Percentiles rank a stretch among this genome's conserved stretches.
phyloP scores from a whole-genome alignment of 2,797 vertebrate species.

The Halcyon leucocephala region DNA sequence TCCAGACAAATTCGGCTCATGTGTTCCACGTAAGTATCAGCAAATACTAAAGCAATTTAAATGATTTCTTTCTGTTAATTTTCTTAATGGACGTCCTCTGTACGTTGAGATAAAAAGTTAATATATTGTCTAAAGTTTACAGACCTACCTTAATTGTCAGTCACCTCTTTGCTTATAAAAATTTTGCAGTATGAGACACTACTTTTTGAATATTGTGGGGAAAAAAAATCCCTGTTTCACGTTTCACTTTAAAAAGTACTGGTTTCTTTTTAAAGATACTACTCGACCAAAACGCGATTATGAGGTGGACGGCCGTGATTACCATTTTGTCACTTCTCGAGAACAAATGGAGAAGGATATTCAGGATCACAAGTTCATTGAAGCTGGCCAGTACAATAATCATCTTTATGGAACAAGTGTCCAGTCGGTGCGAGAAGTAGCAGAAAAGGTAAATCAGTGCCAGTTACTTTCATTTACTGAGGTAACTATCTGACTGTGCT shows the following conservation, averaged over 20 bases:
- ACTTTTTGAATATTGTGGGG: not conserved
- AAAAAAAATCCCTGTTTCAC: not conserved
- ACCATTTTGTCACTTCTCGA: slow-evolving; percentile 94
- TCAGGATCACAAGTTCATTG: slow-evolving; percentile 97
- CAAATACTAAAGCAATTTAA: not conserved
- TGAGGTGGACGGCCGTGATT: slow-evolving; percentile 94
- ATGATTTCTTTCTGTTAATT: not conserved
- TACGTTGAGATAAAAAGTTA: not conserved
- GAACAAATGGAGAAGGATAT: slow-evolving; percentile 99
- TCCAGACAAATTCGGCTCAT: slow-evolving; percentile 97
- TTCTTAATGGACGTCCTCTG: not conserved
- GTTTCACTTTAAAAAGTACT: not conserved
- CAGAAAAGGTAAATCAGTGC: slow-evolving; percentile 88
- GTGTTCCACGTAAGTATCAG: slow-evolving; percentile 92
- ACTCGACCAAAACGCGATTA: slow-evolving; percentile 97
- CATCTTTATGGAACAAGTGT: slow-evolving; percentile 98
- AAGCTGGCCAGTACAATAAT: slow-evolving; percentile 97
- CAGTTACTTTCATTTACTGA: not conserved
- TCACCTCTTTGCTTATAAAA: not conserved
- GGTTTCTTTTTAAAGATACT: slow-evolving; percentile 86
- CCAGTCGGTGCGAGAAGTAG: slow-evolving; percentile 95
- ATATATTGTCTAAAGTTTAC: not conserved
- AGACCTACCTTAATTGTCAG: not conserved
- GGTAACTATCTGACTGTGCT: not conserved
- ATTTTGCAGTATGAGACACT: not conserved